Base-by-base conservation (phyloP, 2,797 vertebrate genomes). In the Gymnothorax reevesii region DNA sequence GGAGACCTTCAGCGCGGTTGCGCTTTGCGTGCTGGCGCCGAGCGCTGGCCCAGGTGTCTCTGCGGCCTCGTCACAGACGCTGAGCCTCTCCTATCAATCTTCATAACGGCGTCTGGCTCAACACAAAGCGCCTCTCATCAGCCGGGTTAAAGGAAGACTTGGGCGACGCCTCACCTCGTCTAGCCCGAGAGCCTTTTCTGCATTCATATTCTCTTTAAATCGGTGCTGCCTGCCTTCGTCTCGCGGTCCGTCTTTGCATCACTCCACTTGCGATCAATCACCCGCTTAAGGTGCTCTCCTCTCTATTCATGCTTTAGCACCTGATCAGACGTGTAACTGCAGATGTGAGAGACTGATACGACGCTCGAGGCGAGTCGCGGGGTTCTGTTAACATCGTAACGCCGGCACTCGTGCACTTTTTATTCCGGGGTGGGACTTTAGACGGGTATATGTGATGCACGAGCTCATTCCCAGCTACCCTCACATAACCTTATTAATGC, bases 81-180 rank as follows among this genome's bases (percentile, higher is more conserved):
- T 94, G 94, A 95, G 94, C 93, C 92, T 92, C 93, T 93, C 92
- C 94, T 95, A 95, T 95, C 94, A 93, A 94, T 95, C 94, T 95
- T 94, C 94, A 94, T 95, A 94, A 95, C 92, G 91, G 92, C 73
- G 42, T 85, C 64, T 77, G 84, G 87, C 88, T 88, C 93, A 90
- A 92, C 92, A 92, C 92, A 90, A 94, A 93, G 93, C 93, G 88
- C 92, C 91, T 92, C 93, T 94, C 94, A 94, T 91, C 91, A 91
- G 91, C 89, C 89, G 89, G 90, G 91, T 90, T 89, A 88, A 90
- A 86, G 83, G 73, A 88, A 71, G 85, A 87, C 75, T 86, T 3
- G 25, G 86, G 84, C 87, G 87, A 91, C 87, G 85, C 88, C 85
- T 75, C 84, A 12, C 85, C 90, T 90, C 90, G 89, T 90, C 89